These are phyloP conservation scores for Meganola albula DNA, from an alignment of 2,888 invertebrate genomes.

Conservation along the genomic window DNA sequence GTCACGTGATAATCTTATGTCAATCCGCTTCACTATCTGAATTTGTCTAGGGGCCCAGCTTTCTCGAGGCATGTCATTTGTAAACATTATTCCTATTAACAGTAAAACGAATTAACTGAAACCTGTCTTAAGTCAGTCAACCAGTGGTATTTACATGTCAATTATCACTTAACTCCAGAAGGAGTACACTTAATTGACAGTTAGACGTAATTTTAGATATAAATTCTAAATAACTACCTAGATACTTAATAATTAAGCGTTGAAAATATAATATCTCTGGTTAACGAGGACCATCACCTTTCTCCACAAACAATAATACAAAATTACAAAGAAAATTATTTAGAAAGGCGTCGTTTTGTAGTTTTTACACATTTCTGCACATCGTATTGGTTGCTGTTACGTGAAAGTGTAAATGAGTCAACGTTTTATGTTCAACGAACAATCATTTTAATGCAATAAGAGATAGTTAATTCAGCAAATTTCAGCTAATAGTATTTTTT, in stretches of 20 bases:
- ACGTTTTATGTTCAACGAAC: constrained; percentile 11
- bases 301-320: constrained; percentile 52
- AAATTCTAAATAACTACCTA: constrained; percentile 26
- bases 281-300: constrained; percentile 41
- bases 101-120: constrained; percentile 11
- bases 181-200: constrained; percentile 27
- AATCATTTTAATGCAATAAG: too few species aligned
- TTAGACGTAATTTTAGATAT: too few species aligned
- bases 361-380: constrained; percentile 29
- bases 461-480: too few species aligned
- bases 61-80: too few species aligned
- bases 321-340: constrained; percentile 35
- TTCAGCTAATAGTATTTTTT: too few species aligned
- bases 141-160: too few species aligned
- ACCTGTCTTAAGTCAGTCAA: too few species aligned
- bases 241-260: constrained; percentile 38
- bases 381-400: constrained; percentile 27
- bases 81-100: too few species aligned
- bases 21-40: too few species aligned
- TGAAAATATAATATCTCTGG: constrained; percentile 27
- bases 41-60: too few species aligned
- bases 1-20: too few species aligned
- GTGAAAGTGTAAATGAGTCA: constrained; percentile 17
- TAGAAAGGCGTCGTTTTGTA: constrained; percentile 43
- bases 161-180: constrained; percentile 20